Conservation (phyloP, 2,888 invertebrate genomes). For the Chalcis sispes region DNA sequence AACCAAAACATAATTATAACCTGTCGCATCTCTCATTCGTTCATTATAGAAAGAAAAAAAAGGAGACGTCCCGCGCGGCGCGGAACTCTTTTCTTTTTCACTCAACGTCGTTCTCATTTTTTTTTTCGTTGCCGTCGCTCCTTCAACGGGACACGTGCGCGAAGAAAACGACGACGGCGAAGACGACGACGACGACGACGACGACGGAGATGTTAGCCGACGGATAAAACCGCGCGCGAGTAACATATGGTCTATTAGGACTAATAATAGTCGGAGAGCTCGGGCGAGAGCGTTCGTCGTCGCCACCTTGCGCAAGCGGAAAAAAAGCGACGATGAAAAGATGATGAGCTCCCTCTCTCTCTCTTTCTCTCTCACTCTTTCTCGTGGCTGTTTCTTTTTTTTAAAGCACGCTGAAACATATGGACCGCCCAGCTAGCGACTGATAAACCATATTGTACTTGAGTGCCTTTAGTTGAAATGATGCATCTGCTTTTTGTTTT, state of each 20-base stretch:
- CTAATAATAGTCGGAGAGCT: conserved; percentile 70
- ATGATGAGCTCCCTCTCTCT: conserved; percentile 25
- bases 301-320: background rate
- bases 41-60: no score
- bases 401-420: background rate
- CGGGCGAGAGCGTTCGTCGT: conserved; percentile 21
- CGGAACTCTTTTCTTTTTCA: no score
- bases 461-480: no score
- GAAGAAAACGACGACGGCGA: no score
- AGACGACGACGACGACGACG: conserved; percentile 56
- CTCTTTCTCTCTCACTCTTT: background rate
- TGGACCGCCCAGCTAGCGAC: conserved; percentile 32
- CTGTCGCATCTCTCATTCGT: no score
- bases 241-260: conserved; percentile 74
- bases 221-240: conserved; percentile 44
- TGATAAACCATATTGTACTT: no score
- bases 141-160: conserved; percentile 45
- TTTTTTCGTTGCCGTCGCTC: no score
- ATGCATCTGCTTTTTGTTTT: no score
- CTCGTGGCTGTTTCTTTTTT: conserved; percentile 24
- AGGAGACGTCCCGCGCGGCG: no score
- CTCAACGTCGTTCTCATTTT: no score
- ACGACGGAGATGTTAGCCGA: conserved; percentile 32
- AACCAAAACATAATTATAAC: no score
- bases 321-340: background rate